Base-by-base conservation (phyloP, 1,140 invertebrate species). In the Nephotettix cincticeps region DNA sequence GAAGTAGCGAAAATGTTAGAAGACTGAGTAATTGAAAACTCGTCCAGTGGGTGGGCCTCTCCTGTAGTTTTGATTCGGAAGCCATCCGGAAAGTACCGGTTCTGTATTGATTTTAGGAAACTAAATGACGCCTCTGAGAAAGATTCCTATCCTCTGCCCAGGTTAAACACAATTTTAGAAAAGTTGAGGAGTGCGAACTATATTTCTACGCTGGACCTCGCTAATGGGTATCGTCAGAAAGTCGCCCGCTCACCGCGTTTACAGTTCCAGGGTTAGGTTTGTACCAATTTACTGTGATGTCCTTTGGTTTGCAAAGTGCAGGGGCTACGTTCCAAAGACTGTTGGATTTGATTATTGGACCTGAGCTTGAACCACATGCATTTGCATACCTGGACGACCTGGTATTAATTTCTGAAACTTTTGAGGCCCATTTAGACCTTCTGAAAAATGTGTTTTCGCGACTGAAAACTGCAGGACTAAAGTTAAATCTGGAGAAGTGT, bases 21-120 rank as follows among this genome's bases (percentile, higher is more conserved):
- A 14, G 63, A 76, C 1, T 78, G 74, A 0, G 72, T 84, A 0
- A 80, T 85, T 0, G 78, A 81, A 73, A 79, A 80, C 0, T 80
- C 80, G 2, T 74, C 76, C 0, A 81, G 78, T 14, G 75, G 80
- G 0, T 88, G 84, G 81, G 75, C 79, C 11, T 79, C 80, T 0
- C 85, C 83, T 0, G 88, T n/a, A n/a, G n/a, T n/a, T n/a, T n/a
- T n/a, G n/a, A n/a, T n/a, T n/a, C n/a, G n/a, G n/a, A n/a, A n/a
- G 69, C 83, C 84, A 36, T 82, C 86, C 68, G 79, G 79, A 2
- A 72, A 72, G 0, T 72, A 74, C 0, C 61, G 84, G 17, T 84
- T 86, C 64, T 85, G 83, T 69, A 71, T 85, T 0, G 83, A 86
- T 74, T 84, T 78, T 65, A 54, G 81, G 6, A 19, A 51, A 40